Evolutionary conservation across 2,113 vertebrate genomes (phyloP).

Genomic region (Ondatra zibethicus): DNA sequence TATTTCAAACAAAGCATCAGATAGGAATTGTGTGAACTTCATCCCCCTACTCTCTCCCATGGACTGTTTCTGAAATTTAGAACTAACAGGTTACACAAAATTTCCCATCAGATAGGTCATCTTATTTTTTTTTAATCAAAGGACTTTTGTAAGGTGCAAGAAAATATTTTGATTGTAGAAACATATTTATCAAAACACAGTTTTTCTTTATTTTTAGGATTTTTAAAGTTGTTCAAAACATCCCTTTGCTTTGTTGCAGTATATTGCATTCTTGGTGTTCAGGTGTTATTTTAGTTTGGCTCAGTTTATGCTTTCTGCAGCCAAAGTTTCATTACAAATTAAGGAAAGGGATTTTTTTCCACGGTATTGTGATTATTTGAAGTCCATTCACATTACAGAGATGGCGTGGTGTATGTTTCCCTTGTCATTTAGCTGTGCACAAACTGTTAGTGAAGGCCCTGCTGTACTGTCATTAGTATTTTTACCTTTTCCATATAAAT

Average conservation of each 20-base stretch:
- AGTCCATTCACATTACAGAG: not conserved
- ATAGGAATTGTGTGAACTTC: not conserved
- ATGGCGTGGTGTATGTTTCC: not conserved
- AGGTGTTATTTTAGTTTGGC: not conserved
- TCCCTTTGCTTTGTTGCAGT: not conserved
- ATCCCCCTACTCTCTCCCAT: not conserved
- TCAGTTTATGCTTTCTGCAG: not conserved
- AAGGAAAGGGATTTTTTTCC: not conserved
- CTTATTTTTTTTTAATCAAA: not conserved
- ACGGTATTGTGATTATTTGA: not conserved
- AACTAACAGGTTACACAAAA: not conserved
- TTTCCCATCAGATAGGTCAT: not conserved
- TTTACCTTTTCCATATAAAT: not conserved
- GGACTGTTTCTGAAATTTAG: not conserved
- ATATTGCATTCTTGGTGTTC: not conserved
- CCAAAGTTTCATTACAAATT: not conserved
- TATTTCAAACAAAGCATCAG: not conserved
- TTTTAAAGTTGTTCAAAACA: not conserved
- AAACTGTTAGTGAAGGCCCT: not conserved
- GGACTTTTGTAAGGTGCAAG: not conserved
- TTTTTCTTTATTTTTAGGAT: not conserved
- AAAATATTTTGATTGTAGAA: not conserved
- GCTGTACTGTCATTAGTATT: not conserved
- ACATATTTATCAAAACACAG: not conserved
- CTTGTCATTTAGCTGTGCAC: not conserved